These are phyloP conservation scores for Notodromas monacha DNA, from an alignment of 2,888 invertebrate species.

Conservation along the genomic window DNA sequence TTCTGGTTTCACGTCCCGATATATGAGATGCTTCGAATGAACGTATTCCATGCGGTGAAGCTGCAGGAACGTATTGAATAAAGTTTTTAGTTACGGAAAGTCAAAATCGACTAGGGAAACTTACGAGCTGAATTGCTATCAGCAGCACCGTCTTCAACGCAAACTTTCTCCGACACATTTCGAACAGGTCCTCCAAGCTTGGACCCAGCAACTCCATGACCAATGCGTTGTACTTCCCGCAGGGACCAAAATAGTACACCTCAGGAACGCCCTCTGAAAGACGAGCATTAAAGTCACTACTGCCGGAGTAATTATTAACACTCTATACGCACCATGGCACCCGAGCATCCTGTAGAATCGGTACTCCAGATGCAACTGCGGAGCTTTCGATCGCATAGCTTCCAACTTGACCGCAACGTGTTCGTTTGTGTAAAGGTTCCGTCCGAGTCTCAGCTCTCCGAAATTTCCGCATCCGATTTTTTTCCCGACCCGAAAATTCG, in stretches of 20 bases:
- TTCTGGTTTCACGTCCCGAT: conserved; percentile 96
- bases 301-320: background rate
- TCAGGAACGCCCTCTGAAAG: conserved; percentile 74
- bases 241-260: conserved; percentile 98
- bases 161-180: conserved; percentile 92
- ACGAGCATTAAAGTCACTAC: conserved; percentile 7
- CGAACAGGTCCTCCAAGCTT: conserved; percentile 94
- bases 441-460: conserved; percentile 90
- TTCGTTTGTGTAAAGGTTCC: conserved; percentile 99
- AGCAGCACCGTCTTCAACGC: conserved; percentile 87
- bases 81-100: too few relatives aligned
- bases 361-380: conserved; percentile 97
- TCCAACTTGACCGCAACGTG: conserved; percentile 99
- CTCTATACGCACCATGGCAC: conserved; percentile 43
- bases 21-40: conserved; percentile 92
- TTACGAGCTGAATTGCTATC: conserved; percentile 90
- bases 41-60: conserved; percentile 97
- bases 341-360: conserved; percentile 99
- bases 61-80: too few relatives aligned
- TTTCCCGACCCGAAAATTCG: conserved; percentile 97
- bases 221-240: conserved; percentile 97
- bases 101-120: conserved; percentile 15
- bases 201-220: conserved; percentile 97
- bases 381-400: conserved; percentile 99
- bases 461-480: conserved; percentile 99